These are phyloP conservation scores for Panurus biarmicus DNA, from an alignment of 2,113 vertebrate species.

Conservation along the genomic window DNA sequence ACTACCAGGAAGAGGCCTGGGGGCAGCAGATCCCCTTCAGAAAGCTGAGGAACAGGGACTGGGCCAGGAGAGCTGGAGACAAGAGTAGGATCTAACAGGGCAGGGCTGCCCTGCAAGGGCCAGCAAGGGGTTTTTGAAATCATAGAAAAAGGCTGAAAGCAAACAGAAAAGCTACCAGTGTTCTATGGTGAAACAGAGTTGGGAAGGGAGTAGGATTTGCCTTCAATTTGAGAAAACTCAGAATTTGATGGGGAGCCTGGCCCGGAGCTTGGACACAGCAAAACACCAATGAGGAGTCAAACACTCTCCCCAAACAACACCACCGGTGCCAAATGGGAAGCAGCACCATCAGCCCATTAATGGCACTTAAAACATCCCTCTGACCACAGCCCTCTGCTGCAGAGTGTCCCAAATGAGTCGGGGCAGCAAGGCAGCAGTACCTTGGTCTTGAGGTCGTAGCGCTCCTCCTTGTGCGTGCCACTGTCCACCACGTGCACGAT, in stretches of 20 bases:
- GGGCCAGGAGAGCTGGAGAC: background rate
- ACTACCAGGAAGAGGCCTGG: fast-evolving
- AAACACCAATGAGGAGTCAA: background rate
- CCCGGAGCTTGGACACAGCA: background rate
- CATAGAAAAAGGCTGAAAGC: background rate
- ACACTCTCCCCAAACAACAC: background rate
- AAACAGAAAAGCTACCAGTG: background rate
- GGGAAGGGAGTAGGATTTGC: background rate
- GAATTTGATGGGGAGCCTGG: background rate
- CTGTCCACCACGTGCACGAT: conserved; percentile 94
- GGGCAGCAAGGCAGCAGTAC: conserved; percentile 33
- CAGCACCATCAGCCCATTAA: background rate
- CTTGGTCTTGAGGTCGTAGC: conserved; percentile 90
- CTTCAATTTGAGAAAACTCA: background rate
- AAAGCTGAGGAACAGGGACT: background rate
- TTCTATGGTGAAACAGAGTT: background rate
- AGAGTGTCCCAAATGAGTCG: fast-evolving
- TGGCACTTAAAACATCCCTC: fast-evolving
- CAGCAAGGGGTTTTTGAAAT: background rate
- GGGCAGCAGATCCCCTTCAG: fast-evolving
- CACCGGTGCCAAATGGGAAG: background rate
- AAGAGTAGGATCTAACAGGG: background rate
- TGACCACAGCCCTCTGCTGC: background rate
- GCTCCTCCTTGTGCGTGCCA: conserved; percentile 91
- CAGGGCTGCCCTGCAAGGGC: background rate